Base-by-base conservation (phyloP, 2,888 invertebrate species). In the Volucella zonaria region DNA sequence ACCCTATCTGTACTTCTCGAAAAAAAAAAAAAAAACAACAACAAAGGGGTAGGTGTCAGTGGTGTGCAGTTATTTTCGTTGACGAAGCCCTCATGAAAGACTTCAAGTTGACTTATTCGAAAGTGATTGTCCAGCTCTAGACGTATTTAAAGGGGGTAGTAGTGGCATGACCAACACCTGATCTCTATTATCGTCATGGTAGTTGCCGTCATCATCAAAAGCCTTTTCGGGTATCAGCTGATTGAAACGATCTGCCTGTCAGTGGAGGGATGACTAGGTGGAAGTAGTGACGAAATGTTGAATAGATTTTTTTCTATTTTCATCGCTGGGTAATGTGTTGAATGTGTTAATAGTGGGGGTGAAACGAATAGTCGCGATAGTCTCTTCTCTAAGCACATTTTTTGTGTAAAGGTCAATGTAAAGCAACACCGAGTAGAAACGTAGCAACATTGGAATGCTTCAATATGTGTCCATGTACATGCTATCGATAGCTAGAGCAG, bases 371-470 rank as follows among this genome's bases (percentile, higher is more conserved):
- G 4, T 31, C 6, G 31, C 6, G 6, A 3, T 31, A 31, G 31
- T 31, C 4, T 56, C 3, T 8, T 4, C 12, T 49, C 45, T 23
- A 56, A 67, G 52, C 10, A 61, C 51, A 43, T 38, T 64, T 59
- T 31, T 31, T 15, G 38, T 40, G 49, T 66, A 66, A 70, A 83
- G 66, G 70, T 76, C 80, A 83, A 59, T 56, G 42, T 11, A 62
- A 61, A 45, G 56, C 54, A 40, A 68, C 15, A 67, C 54, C 43
- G 59, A 51, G 38, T 8, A 54, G 11, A 58, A 40, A 31, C 6
- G 31, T 31, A 31, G 31, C 6, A 31, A 23, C 6, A 6, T 31
- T 6, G 31, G 31, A n/a, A 49, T 10, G 38, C 56, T 59, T 42
- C 73, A 56, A 61, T 47, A 31, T 6, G 31, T 6, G 6, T 31